These are phyloP conservation scores for Tachystola acroxantha DNA, from an alignment of 2,888 invertebrate species.

Conservation along the genomic window DNA sequence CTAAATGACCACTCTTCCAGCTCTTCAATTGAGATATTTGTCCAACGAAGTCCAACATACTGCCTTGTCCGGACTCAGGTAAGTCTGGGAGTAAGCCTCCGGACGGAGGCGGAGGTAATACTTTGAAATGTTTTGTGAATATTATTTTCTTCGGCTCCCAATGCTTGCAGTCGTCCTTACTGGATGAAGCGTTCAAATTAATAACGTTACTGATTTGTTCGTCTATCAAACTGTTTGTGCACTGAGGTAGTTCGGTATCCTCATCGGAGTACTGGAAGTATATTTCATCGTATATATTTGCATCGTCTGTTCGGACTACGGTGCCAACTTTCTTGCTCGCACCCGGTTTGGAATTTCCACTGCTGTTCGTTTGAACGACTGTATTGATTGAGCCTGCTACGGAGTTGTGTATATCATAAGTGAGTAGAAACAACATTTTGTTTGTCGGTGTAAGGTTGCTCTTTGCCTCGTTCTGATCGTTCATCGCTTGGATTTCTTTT, in stretches of 20 bases:
- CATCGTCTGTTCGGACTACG: conserved; percentile 53
- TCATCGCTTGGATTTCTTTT: conserved; percentile 83
- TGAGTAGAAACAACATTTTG: conserved; percentile 79
- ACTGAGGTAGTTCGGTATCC: conserved; percentile 74
- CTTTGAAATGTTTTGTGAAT: conserved; percentile 57
- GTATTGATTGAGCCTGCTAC: conserved; percentile 63
- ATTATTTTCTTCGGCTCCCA: conserved; percentile 66
- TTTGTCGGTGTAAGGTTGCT: conserved; percentile 55
- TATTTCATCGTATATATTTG: conserved; percentile 66
- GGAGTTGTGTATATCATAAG: conserved; percentile 84
- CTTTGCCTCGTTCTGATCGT: conserved; percentile 86
- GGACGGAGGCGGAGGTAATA: conserved; percentile 53
- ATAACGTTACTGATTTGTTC: conserved; percentile 76
- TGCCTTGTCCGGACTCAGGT: conserved; percentile 53
- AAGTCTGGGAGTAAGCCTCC: conserved; percentile 52
- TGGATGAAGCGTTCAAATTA: conserved; percentile 67
- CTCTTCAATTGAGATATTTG: conserved; percentile 64
- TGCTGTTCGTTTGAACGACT: conserved; percentile 62
- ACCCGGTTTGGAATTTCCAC: conserved; percentile 71
- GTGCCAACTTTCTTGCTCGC: conserved; percentile 71
- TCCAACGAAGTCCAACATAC: conserved; percentile 62
- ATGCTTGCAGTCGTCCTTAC: conserved; percentile 62
- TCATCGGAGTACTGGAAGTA: conserved; percentile 79
- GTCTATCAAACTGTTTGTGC: conserved; percentile 59
- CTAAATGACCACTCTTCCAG: conserved; percentile 61